These are phyloP conservation scores for Drosophila eohydei DNA, from an alignment of 2,888 invertebrate species.

Conservation along the genomic window DNA sequence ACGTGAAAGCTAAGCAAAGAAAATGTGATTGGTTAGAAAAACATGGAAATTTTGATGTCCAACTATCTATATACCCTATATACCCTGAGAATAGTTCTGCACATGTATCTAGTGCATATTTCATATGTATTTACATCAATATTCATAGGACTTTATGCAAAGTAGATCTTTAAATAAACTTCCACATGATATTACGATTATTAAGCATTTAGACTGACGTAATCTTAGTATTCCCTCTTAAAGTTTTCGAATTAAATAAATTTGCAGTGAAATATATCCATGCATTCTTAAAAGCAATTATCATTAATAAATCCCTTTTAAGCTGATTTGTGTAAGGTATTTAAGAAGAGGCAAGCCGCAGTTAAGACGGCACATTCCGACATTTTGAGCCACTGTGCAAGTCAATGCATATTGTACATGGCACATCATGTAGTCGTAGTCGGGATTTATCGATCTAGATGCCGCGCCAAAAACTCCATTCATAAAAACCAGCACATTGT, in stretches of 20 bases:
- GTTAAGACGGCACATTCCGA: constrained; percentile 6
- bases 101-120: too few species aligned
- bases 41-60: background rate
- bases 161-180: background rate
- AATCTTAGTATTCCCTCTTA: background rate
- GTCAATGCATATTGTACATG: constrained; percentile 39
- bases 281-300: background rate
- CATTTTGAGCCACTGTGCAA: constrained; percentile 58
- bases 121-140: background rate
- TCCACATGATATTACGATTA: too few species aligned
- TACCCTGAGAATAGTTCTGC: constrained; percentile 16
- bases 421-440: constrained; percentile 73
- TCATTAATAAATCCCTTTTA: background rate
- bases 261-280: too few species aligned
- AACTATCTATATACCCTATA: background rate
- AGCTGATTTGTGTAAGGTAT: background rate
- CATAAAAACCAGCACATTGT: constrained; percentile 84
- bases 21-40: constrained; percentile 21
- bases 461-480: constrained; percentile 84
- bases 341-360: background rate
- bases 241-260: background rate
- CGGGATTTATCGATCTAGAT: constrained; percentile 84
- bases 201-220: background rate
- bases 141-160: background rate
- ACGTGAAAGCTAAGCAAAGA: constrained; percentile 37